Conservation (phyloP, 2,888 invertebrate genomes). For the Gryllus longicercus region DNA sequence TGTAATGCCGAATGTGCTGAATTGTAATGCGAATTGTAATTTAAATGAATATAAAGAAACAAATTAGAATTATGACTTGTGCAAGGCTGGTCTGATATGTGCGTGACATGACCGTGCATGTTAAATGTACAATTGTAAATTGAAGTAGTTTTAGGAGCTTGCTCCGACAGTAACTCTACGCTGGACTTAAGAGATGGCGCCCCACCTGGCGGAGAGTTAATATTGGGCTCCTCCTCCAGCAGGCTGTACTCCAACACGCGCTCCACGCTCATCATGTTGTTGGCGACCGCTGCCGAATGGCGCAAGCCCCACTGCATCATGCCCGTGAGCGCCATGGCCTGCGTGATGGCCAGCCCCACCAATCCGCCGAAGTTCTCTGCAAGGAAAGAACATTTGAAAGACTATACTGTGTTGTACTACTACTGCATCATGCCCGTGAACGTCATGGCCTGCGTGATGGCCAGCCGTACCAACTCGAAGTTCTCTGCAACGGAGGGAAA, state of each 20-base stretch:
- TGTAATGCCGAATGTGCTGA: too few species aligned
- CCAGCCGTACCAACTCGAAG: constrained; percentile 49
- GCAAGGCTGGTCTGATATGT: too few species aligned
- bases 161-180: too few species aligned
- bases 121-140: too few species aligned
- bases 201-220: constrained; percentile 40
- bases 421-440: constrained; percentile 61
- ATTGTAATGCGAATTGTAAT: too few species aligned
- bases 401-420: constrained; percentile 42
- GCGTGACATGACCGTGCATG: too few species aligned
- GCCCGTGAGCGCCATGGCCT: constrained; percentile 50
- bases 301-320: constrained; percentile 80
- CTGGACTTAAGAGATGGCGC: background rate
- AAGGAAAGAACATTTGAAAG: background rate
- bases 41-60: too few species aligned
- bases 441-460: constrained; percentile 48
- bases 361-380: constrained; percentile 41
- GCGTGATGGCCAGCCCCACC: constrained; percentile 51
- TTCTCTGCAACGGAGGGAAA: background rate
- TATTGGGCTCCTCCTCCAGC: constrained; percentile 60
- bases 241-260: constrained; percentile 77
- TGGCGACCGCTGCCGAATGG: constrained; percentile 84
- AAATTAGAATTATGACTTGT: too few species aligned
- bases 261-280: constrained; percentile 89
- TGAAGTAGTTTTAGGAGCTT: too few species aligned